These are phyloP conservation scores for Peromyscus leucopus DNA, from an alignment of 2,113 vertebrate species.

Conservation along the genomic window DNA sequence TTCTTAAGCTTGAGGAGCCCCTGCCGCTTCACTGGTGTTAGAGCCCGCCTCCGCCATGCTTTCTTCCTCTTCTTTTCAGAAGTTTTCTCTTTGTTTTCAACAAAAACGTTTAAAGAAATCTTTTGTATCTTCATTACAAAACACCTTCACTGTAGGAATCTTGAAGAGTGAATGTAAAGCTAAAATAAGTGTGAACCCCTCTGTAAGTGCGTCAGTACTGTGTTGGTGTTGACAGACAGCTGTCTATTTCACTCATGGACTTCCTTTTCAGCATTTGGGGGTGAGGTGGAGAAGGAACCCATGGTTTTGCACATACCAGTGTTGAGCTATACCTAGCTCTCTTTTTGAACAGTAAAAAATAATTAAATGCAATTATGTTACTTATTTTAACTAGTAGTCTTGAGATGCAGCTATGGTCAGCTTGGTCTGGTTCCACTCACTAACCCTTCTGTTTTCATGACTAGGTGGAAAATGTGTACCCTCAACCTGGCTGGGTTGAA, in stretches of 20 bases:
- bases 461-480: slow-evolving; percentile 92
- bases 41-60: background rate
- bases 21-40: background rate
- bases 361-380: background rate
- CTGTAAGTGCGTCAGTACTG: background rate
- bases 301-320: background rate
- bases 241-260: background rate
- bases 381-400: slow-evolving; percentile 55
- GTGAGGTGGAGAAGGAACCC: background rate
- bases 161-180: slow-evolving; percentile 41
- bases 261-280: background rate
- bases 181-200: slow-evolving; percentile 24
- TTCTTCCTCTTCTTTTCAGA: background rate
- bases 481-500: slow-evolving; percentile 93
- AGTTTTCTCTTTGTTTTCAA: background rate
- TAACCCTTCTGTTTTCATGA: slow-evolving; percentile 47
- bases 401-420: background rate
- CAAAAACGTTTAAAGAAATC: background rate
- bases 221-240: background rate
- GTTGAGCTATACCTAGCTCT: background rate
- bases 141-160: slow-evolving; percentile 55
- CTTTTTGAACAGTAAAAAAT: background rate
- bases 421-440: background rate
- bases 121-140: slow-evolving; percentile 3
- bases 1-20: background rate